Conservation (phyloP, 2,113 vertebrate species). For the Lycaon pictus region DNA sequence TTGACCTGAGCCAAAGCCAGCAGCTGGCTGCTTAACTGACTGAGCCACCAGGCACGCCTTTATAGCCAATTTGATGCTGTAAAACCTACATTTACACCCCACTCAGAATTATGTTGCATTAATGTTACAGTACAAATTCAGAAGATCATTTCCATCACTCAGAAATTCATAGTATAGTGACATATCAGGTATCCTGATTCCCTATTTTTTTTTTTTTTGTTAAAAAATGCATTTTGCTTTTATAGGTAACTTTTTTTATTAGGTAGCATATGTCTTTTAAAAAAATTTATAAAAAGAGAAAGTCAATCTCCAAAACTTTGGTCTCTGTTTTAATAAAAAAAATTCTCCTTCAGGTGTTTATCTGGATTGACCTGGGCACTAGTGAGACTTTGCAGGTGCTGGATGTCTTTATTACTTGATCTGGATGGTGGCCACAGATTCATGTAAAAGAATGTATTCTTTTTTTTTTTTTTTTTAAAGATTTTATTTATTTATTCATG, state of each 20-base stretch:
- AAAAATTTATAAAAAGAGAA: not conserved
- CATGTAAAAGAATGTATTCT: not conserved
- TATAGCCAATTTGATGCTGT: not conserved
- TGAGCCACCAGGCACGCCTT: not conserved
- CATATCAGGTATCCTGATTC: not conserved
- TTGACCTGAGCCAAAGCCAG: not conserved
- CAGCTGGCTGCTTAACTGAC: not conserved
- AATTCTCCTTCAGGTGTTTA: not conserved
- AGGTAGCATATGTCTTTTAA: not conserved
- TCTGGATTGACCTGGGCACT: not conserved
- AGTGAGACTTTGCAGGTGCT: not conserved
- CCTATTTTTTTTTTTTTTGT: not conserved
- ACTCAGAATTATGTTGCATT: not conserved
- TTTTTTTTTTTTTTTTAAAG: too few relatives aligned
- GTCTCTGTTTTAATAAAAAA: conserved; percentile 16
- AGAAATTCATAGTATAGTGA: not conserved
- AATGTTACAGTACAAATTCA: not conserved
- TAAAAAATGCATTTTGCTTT: conserved; percentile 17
- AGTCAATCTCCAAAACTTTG: not conserved
- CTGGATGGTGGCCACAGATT: not conserved
- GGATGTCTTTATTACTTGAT: not conserved
- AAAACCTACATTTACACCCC: conserved; percentile 6
- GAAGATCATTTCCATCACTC: conserved; percentile 35
- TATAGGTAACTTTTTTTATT: not conserved
- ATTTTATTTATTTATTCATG: too few relatives aligned